Evolutionary conservation across 2,797 vertebrate genomes (phyloP).

Genomic region (Malurus leucopterus): DNA sequence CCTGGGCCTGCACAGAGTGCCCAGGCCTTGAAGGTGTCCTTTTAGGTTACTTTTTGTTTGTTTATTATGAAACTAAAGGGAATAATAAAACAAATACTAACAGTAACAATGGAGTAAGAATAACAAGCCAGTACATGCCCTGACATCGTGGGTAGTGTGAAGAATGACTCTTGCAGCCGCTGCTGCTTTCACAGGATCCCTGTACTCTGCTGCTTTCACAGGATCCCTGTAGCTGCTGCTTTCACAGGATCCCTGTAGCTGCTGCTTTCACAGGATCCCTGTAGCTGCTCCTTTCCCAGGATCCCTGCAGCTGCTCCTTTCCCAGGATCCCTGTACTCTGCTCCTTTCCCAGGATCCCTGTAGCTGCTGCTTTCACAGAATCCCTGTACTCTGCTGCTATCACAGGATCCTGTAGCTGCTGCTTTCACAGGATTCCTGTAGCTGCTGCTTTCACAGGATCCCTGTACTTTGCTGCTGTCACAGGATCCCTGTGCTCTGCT

Average conservation of each 20-base stretch:
- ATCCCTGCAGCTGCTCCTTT: not conserved
- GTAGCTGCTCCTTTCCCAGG: too few species aligned
- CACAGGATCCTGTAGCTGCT: not conserved
- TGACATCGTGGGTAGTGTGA: not conserved
- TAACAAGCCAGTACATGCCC: not conserved
- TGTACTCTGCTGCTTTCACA: not conserved
- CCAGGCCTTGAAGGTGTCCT: not conserved
- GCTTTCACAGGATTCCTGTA: not conserved
- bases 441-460: not conserved
- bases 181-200: not conserved
- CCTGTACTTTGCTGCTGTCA: not conserved
- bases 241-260: not conserved
- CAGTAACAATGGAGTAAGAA: not conserved
- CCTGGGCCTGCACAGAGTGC: not conserved
- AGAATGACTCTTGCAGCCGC: not conserved
- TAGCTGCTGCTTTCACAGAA: not conserved
- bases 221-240: not conserved
- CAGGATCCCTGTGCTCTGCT: too few species aligned
- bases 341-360: not conserved
- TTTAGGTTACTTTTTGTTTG: not conserved
- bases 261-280: too few species aligned
- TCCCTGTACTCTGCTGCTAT: not conserved
- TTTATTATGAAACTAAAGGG: not conserved
- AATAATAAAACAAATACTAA: not conserved
- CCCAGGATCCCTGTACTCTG: too few species aligned